Evolutionary conservation across 2,113 vertebrate species (phyloP).

Genomic region (Candoia aspera): DNA sequence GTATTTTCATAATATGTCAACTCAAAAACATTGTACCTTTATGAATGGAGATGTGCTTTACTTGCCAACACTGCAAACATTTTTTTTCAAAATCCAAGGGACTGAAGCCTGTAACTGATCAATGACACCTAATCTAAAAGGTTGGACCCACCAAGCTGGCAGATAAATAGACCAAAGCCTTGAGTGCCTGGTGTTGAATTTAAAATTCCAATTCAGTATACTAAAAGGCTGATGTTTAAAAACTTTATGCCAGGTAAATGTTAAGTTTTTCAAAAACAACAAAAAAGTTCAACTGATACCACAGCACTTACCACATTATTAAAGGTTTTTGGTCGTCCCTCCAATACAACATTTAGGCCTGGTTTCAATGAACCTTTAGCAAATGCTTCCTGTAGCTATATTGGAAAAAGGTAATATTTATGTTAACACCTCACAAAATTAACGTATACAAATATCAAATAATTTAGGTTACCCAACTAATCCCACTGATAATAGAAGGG

Average conservation of each 20-base stretch:
- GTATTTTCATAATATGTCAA: background rate
- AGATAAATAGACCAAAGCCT: background rate
- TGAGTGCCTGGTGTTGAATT: background rate
- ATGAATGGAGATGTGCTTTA: background rate
- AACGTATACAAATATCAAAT: background rate
- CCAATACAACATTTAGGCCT: conserved; percentile 86
- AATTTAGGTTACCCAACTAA: background rate
- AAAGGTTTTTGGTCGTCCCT: conserved; percentile 73
- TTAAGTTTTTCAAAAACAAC: background rate
- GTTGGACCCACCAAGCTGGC: background rate
- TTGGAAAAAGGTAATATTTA: background rate
- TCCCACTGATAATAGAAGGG: background rate
- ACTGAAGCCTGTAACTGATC: background rate
- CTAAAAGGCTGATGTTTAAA: background rate
- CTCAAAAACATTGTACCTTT: background rate
- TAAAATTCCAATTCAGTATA: background rate
- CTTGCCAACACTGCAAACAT: background rate
- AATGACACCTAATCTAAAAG: background rate
- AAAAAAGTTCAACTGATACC: background rate
- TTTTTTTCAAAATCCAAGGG: background rate
- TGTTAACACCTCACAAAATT: background rate
- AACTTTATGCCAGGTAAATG: background rate
- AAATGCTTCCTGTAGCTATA: conserved; percentile 91
- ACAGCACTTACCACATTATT: conserved; percentile 85
- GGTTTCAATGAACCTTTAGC: conserved; percentile 84